Conservation (phyloP, 2,888 invertebrate genomes). For the Branchellion lobata region DNA sequence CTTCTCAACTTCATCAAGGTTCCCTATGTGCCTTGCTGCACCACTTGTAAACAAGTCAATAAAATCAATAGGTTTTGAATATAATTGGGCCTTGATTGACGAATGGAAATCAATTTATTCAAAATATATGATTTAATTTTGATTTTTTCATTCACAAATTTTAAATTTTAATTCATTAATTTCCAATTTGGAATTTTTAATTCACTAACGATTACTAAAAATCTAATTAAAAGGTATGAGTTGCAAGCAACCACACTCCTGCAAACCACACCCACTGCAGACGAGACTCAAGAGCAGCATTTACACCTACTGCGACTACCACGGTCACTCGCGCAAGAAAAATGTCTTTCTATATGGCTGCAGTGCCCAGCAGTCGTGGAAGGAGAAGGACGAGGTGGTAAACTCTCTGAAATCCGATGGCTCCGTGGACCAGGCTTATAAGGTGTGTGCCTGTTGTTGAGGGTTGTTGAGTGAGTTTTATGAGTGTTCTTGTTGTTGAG, state of each 20-base stretch:
- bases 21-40: constrained; percentile 50
- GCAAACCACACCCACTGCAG: background rate
- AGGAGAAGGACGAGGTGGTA: constrained; percentile 58
- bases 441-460: constrained; percentile 52
- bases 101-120: too few relatives aligned
- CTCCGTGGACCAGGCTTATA: constrained; percentile 57
- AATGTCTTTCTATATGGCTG: constrained; percentile 96
- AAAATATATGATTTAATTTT: too few relatives aligned
- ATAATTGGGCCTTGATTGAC: too few relatives aligned
- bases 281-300: background rate
- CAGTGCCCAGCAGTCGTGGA: constrained; percentile 64
- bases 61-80: too few relatives aligned
- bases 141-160: too few relatives aligned
- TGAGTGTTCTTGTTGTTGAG: background rate
- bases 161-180: too few relatives aligned
- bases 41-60: too few relatives aligned
- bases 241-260: too few relatives aligned
- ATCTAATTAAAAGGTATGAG: too few relatives aligned
- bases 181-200: too few relatives aligned
- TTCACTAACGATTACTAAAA: too few relatives aligned
- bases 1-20: constrained; percentile 67
- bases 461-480: background rate
- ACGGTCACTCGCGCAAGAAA: constrained; percentile 81
- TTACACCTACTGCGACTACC: constrained; percentile 61
- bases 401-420: constrained; percentile 56